Conservation (phyloP, 2,797 vertebrate species). For the Neostethus bicornis region DNA sequence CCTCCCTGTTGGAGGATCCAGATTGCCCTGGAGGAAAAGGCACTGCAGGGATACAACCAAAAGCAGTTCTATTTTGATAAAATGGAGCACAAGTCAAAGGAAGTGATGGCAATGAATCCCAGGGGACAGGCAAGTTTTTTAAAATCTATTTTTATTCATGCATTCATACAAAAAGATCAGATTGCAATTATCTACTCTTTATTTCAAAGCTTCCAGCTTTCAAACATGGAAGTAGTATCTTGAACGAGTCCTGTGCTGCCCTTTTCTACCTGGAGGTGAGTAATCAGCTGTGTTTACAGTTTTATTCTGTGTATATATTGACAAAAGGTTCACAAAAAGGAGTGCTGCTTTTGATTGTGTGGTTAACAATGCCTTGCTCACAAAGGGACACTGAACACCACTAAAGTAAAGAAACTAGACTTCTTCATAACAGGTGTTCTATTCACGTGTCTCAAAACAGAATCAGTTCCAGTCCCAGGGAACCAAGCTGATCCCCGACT, state of each 20-base stretch:
- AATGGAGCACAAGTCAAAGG: slow-evolving; percentile 65
- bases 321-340: slow-evolving; percentile 2
- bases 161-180: background rate
- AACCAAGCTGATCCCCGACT: slow-evolving; percentile 68
- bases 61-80: slow-evolving; percentile 71
- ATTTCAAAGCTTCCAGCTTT: slow-evolving; percentile 76
- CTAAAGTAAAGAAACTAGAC: slow-evolving; percentile 21
- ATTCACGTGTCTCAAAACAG: slow-evolving; percentile 57
- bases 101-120: slow-evolving; percentile 75
- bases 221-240: slow-evolving; percentile 58
- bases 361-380: background rate
- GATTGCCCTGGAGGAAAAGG: slow-evolving; percentile 80
- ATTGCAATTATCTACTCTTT: slow-evolving; percentile 6
- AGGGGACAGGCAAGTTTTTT: slow-evolving; percentile 70
- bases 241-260: slow-evolving; percentile 78
- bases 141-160: background rate
- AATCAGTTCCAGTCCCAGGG: slow-evolving; percentile 74
- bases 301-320: background rate
- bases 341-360: background rate
- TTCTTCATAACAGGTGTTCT: slow-evolving; percentile 11
- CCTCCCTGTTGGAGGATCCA: slow-evolving; percentile 78
- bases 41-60: slow-evolving; percentile 70
- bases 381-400: slow-evolving; percentile 10
- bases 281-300: background rate
- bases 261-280: slow-evolving; percentile 82